A percentile compares a stretch with the other conserved stretches of the same genome.
phyloP scores from a whole-genome alignment of 2,113 vertebrate species.

The Passer montanus region DNA sequence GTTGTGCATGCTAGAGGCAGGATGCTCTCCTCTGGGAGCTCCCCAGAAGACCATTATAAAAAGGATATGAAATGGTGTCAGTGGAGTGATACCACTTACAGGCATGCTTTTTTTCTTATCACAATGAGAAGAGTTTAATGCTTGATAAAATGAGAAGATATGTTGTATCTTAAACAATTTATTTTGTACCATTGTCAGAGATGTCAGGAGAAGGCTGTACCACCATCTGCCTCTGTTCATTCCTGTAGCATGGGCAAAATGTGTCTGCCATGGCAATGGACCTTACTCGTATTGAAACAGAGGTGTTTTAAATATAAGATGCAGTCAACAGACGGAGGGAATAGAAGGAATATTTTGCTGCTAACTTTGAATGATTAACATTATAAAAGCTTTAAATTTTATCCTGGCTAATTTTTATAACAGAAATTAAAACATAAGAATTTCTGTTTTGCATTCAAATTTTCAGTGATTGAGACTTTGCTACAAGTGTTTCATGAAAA shows the following conservation, averaged over 20 bases:
- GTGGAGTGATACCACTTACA: not conserved
- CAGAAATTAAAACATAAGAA: not conserved
- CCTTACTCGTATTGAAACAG: not conserved
- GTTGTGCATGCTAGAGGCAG: not conserved
- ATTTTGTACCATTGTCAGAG: not conserved
- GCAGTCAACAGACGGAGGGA: not conserved
- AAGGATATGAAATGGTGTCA: not conserved
- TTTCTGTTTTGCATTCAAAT: fast-evolving
- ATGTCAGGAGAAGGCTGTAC: not conserved
- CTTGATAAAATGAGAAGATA: not conserved
- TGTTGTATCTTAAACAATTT: not conserved
- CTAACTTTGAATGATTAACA: not conserved
- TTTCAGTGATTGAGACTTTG: not conserved
- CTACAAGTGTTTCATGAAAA: not conserved
- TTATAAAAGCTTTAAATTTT: not conserved
- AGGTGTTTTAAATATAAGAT: not conserved
- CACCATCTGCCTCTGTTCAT: not conserved
- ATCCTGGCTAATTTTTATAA: not conserved
- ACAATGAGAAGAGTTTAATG: not conserved
- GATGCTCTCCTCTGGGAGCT: not conserved
- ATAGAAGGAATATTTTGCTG: not conserved
- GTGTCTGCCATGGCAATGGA: not conserved
- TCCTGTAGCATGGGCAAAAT: not conserved
- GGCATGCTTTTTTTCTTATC: not conserved
- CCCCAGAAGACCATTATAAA: constrained; percentile 13